phyloP scores from a whole-genome alignment of 2,797 vertebrate species.

The Carcharodon carcharias region DNA sequence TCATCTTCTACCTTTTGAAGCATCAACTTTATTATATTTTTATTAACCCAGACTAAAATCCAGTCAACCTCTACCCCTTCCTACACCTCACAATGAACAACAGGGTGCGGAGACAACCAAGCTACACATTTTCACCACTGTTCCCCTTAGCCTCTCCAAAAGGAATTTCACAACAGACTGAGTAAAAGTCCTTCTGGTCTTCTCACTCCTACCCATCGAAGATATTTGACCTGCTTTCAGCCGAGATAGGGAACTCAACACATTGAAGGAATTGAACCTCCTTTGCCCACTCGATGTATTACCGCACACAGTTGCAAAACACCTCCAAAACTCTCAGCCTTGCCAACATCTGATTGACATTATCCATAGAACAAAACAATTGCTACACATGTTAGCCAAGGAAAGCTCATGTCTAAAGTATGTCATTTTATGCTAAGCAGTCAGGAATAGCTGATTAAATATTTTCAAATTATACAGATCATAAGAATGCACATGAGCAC shows the following conservation, averaged over 20 bases:
- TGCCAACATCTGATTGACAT: slow-evolving; percentile 19
- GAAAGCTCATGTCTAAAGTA: slow-evolving; percentile 1
- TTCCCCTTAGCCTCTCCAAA: neutral
- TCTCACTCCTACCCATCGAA: neutral
- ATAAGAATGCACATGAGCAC: neutral
- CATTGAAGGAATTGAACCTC: neutral
- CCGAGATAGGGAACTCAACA: neutral
- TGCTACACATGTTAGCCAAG: neutral
- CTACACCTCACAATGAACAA: neutral
- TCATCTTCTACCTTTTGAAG: neutral
- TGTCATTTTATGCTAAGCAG: neutral
- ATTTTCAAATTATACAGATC: neutral
- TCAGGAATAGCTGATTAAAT: neutral
- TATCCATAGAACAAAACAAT: neutral
- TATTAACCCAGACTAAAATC: neutral
- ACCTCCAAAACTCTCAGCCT: neutral
- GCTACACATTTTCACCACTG: neutral
- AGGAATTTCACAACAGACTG: neutral
- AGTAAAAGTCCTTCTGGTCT: neutral
- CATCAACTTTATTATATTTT: neutral
- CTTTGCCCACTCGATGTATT: neutral
- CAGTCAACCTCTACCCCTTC: neutral
- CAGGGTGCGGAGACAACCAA: neutral
- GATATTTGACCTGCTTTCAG: neutral
- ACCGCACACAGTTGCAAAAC: neutral